Base-by-base conservation (phyloP, 2,113 vertebrate species). In the Pteruthius melanotis region DNA sequence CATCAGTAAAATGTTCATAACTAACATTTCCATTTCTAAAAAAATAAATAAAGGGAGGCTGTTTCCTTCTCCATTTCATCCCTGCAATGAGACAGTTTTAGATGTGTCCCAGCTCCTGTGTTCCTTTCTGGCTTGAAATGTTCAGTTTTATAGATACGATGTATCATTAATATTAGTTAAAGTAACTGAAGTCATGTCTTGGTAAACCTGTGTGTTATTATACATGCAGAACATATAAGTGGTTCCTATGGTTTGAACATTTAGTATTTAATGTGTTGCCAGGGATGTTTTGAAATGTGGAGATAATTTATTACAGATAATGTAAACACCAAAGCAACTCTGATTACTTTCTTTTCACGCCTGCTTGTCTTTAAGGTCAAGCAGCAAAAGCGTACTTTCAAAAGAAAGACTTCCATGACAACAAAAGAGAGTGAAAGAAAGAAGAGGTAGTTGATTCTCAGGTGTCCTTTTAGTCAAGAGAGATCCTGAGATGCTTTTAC, bases 361-460 rank as follows among this genome's bases (percentile, higher is more conserved):
- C 6, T 44, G 15, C 23, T 53, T 47, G 9, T 78, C 33, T 79
- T 88, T 64, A 66, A 88, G 61, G 70, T 88, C 75, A 90, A 86
- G n/a, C 11, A 86, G 17, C 7, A 79, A 71, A 90, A 63, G 5
- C 13, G 0, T 42, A 8, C 11, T 78, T 85, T 90, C 39, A 60
- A 70, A 79, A 81, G 56, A 49, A 60, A 68, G 31, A 87, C 93
- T 97, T 97, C 95, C 71, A 96, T 96, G 92, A 89, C 75, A 96
- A 97, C 72, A 66, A 69, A 79, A 80, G 6, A 9, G 30, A 94
- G 56, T 49, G 31, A 75, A 35, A 60, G 64, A 93, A 90, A 81
- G 37, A 69, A 80, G 27, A 69, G 11, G 68, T n/a, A 50, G 26
- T 57, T 64, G 87, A 72, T 42, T 77, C 44, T 76, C 10, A 4